phyloP scores from a whole-genome alignment of 2,113 vertebrate species.

The Dolichallabes microphthalmus region DNA sequence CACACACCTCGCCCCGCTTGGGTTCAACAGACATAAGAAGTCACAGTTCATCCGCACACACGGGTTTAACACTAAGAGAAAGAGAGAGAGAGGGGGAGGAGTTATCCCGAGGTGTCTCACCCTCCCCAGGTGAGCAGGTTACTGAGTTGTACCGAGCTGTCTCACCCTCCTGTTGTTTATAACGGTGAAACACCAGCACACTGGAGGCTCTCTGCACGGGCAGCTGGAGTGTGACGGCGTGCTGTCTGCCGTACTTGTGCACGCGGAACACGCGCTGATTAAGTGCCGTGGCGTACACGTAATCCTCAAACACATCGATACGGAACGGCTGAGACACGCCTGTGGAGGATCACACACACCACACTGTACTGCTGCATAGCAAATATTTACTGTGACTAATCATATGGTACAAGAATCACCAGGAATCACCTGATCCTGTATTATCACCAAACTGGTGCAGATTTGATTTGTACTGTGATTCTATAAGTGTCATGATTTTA shows the following conservation, averaged over 20 bases:
- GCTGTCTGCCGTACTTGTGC: constrained; percentile 79
- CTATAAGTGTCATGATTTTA: no score
- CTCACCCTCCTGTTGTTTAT: constrained; percentile 84
- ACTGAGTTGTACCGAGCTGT: background rate
- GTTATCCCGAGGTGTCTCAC: background rate
- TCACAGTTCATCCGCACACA: constrained; percentile 78
- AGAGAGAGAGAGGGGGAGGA: constrained; percentile 17
- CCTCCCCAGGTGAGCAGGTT: background rate
- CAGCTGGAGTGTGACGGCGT: constrained; percentile 74
- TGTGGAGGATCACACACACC: constrained; percentile 48
- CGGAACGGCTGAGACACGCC: constrained; percentile 82
- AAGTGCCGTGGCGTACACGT: constrained; percentile 81
- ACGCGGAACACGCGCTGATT: constrained; percentile 81
- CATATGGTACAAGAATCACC: no score
- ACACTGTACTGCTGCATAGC: background rate
- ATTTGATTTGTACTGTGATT: no score
- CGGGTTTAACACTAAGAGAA: constrained; percentile 77
- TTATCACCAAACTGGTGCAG: no score
- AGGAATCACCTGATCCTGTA: no score
- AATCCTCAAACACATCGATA: constrained; percentile 87
- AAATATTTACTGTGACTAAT: background rate
- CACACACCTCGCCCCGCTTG: constrained; percentile 78
- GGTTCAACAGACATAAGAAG: constrained; percentile 84
- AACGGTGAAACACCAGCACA: constrained; percentile 81
- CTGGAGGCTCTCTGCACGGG: constrained; percentile 80